Conservation (phyloP, 2,797 vertebrate genomes). For the Microchirus variegatus region DNA sequence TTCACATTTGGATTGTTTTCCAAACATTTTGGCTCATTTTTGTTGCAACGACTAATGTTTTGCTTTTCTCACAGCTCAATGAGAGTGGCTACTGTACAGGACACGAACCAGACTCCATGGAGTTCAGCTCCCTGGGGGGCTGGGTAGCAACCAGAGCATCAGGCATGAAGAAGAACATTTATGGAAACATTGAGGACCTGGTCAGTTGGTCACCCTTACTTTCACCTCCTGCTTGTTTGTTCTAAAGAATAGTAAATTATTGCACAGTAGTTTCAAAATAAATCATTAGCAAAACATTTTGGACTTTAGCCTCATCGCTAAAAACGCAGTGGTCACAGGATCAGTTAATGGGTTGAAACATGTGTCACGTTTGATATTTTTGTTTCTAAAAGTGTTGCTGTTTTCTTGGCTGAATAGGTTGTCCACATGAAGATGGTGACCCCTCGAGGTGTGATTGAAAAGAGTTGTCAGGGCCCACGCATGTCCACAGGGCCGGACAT, state of each 20-base stretch:
- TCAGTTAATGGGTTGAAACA: neutral
- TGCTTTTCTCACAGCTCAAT: conserved; percentile 83
- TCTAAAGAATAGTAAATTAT: conserved; percentile 10
- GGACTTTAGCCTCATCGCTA: conserved; percentile 15
- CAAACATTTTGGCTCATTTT: conserved; percentile 37
- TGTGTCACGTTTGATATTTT: neutral
- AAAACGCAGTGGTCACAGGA: conserved; percentile 1
- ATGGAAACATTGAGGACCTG: conserved; percentile 99
- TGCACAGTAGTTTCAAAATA: conserved; percentile 24
- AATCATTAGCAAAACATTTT: conserved; percentile 35
- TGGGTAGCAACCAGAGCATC: conserved; percentile 98
- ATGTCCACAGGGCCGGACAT: conserved; percentile 97
- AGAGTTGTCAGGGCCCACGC: conserved; percentile 95
- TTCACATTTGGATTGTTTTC: conserved; percentile 47
- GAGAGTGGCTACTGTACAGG: conserved; percentile 97
- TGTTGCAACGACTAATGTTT: conserved; percentile 25
- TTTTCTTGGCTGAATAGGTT: conserved; percentile 81
- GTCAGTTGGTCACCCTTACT: conserved; percentile 72
- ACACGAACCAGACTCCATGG: conserved; percentile 98
- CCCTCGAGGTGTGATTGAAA: conserved; percentile 94
- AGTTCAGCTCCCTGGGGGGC: conserved; percentile 97
- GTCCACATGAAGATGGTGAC: conserved; percentile 98
- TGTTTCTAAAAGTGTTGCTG: conserved; percentile 5
- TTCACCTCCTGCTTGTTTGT: conserved; percentile 29
- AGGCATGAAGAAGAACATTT: conserved; percentile 99